A percentile compares a stretch with the other conserved stretches of the same genome.
These are phyloP conservation scores for Cephus nigrinus DNA, from an alignment of 2,888 invertebrate genomes.

Conservation along the genomic window DNA sequence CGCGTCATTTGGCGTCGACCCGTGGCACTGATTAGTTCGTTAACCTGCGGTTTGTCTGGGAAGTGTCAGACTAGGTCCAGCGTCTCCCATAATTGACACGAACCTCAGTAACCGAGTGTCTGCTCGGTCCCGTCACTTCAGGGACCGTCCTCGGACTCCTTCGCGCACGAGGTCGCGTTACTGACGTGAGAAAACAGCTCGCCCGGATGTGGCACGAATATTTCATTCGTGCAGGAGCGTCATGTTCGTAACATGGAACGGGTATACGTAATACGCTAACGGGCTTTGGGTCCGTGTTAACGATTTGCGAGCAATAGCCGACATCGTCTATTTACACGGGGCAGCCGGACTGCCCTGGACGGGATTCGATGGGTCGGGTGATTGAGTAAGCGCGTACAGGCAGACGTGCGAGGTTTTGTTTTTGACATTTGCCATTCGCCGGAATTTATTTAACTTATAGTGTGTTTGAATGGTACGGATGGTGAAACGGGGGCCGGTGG, in stretches of 20 bases:
- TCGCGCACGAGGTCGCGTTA: neutral
- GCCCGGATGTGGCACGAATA: neutral
- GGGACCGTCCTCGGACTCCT: constrained; percentile 9
- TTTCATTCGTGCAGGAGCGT: neutral
- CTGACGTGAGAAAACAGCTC: neutral
- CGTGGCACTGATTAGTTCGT: constrained; percentile 44
- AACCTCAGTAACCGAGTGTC: constrained; percentile 10
- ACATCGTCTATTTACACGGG: neutral
- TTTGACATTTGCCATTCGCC: constrained; percentile 20
- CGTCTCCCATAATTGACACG: constrained; percentile 41
- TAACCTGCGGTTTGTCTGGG: constrained; percentile 25
- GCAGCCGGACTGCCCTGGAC: neutral
- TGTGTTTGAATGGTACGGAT: constrained; percentile 24
- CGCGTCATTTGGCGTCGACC: constrained; percentile 42
- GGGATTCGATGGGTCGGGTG: neutral
- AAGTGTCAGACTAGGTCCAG: constrained; percentile 7
- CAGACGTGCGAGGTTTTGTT: constrained; percentile 24
- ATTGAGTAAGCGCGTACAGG: neutral
- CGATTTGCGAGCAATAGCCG: neutral
- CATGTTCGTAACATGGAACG: neutral
- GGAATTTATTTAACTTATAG: constrained; percentile 34
- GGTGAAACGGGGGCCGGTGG: constrained; percentile 9
- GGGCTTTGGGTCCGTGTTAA: neutral
- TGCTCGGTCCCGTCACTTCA: constrained; percentile 36
- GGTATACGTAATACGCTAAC: neutral